A percentile compares a stretch with the other conserved stretches of the same genome.
Conservation (phyloP, 2,888 invertebrate genomes). For the Ditula angustiorana region DNA sequence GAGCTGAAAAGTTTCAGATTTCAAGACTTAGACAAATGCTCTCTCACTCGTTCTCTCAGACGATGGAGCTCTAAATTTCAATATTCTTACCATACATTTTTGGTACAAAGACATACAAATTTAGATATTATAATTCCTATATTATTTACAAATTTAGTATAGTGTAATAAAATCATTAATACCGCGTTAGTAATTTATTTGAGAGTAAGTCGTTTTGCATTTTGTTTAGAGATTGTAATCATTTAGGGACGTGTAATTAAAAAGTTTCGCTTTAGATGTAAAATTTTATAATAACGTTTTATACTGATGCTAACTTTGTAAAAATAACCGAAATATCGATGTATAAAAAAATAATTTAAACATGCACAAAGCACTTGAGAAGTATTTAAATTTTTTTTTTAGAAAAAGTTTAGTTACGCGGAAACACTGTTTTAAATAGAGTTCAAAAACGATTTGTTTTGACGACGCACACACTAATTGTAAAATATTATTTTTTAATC, state of each 20-base stretch:
- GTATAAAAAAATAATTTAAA: slow-evolving; percentile 45
- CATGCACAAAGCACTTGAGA: slow-evolving; percentile 45
- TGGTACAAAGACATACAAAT: slow-evolving; percentile 84
- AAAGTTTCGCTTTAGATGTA: slow-evolving; percentile 63
- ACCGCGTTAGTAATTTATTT: slow-evolving; percentile 77
- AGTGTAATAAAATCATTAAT: slow-evolving; percentile 56
- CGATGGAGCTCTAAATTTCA: slow-evolving; percentile 62
- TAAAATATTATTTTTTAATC: slow-evolving; percentile 49
- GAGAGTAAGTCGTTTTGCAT: slow-evolving; percentile 74
- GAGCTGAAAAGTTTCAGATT: slow-evolving; percentile 69
- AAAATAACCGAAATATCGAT: slow-evolving; percentile 53
- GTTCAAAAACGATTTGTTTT: slow-evolving; percentile 5
- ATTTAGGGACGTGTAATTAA: slow-evolving; percentile 66
- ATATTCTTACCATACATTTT: slow-evolving; percentile 66
- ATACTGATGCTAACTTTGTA: slow-evolving; percentile 38
- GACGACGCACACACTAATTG: slow-evolving; percentile 51
- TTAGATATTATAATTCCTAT: slow-evolving; percentile 76
- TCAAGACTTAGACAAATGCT: slow-evolving; percentile 63
- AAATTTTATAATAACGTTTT: slow-evolving; percentile 50
- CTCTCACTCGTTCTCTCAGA: slow-evolving; percentile 58
- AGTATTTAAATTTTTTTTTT: slow-evolving; percentile 25
- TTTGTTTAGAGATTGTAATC: slow-evolving; percentile 72
- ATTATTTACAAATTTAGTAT: slow-evolving; percentile 74
- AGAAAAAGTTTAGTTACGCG: slow-evolving; percentile 21
- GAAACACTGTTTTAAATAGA: neutral